Evolutionary conservation across 2,888 invertebrate species (phyloP).

Genomic region (Limnephilus rhombicus): DNA sequence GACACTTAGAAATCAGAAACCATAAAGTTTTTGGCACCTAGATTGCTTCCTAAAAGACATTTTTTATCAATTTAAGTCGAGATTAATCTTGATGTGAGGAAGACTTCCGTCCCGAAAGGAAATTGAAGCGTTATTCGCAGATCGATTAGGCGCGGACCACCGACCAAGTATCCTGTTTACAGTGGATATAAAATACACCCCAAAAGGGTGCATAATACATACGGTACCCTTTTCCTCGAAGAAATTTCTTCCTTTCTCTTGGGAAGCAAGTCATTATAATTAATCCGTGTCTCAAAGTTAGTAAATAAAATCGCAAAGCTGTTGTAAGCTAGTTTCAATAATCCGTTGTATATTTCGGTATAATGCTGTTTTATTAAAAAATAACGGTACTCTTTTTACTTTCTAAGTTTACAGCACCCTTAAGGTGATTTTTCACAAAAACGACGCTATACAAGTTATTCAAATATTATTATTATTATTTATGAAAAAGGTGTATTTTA

Average conservation of each 20-base stretch:
- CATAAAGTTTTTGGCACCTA: slow-evolving; percentile 10
- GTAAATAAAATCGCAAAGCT: no score
- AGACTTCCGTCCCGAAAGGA: slow-evolving; percentile 37
- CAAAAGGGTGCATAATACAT: neutral
- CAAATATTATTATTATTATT: no score
- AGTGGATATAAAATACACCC: neutral
- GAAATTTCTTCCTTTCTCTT: neutral
- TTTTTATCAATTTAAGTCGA: neutral
- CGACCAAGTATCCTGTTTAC: slow-evolving; percentile 41
- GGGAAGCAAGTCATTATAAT: neutral
- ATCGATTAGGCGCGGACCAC: slow-evolving; percentile 46
- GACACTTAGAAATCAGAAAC: neutral
- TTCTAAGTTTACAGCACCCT: no score
- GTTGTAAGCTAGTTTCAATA: no score
- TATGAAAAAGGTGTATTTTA: no score
- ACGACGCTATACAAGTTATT: no score
- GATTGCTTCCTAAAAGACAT: neutral
- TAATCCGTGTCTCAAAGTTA: no score
- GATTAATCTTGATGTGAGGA: slow-evolving; percentile 9
- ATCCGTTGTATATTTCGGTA: no score
- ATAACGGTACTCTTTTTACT: no score
- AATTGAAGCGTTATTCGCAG: slow-evolving; percentile 29
- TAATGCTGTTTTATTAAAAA: no score
- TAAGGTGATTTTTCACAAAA: no score
- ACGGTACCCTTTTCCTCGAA: neutral